These are phyloP conservation scores for Reticulitermes speratus DNA, from an alignment of 1,140 invertebrate species.

Conservation along the genomic window DNA sequence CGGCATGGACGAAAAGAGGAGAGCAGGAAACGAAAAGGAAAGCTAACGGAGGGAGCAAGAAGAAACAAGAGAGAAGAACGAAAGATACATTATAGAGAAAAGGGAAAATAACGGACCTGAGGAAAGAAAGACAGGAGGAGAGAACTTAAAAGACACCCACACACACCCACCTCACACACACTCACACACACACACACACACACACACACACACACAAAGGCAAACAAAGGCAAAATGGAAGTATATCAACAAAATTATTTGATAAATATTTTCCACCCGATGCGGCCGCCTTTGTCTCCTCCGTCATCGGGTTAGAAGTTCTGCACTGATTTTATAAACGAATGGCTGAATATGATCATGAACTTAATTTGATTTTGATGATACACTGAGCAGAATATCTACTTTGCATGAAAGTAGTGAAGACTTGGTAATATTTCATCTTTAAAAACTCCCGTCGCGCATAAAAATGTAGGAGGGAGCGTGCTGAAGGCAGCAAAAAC, in stretches of 20 bases:
- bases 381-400: neutral
- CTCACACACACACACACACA: too few relatives aligned
- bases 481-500: neutral
- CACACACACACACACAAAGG: too few relatives aligned
- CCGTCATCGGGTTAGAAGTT: too few relatives aligned
- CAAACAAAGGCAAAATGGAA: too few relatives aligned
- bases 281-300: too few relatives aligned
- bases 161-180: too few relatives aligned
- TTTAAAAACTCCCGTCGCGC: neutral
- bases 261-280: too few relatives aligned
- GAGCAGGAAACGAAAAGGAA: neutral
- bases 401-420: neutral
- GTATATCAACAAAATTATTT: too few relatives aligned
- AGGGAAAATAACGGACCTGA: neutral
- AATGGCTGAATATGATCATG: neutral
- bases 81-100: neutral
- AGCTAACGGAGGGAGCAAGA: neutral
- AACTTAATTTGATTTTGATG: neutral
- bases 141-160: too few relatives aligned
- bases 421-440: neutral
- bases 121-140: neutral
- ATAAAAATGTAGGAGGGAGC: neutral
- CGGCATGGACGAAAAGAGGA: neutral
- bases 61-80: neutral
- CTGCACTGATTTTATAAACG: neutral